Base-by-base conservation (phyloP, 2,888 invertebrate genomes). In the Drosophila affinis region DNA sequence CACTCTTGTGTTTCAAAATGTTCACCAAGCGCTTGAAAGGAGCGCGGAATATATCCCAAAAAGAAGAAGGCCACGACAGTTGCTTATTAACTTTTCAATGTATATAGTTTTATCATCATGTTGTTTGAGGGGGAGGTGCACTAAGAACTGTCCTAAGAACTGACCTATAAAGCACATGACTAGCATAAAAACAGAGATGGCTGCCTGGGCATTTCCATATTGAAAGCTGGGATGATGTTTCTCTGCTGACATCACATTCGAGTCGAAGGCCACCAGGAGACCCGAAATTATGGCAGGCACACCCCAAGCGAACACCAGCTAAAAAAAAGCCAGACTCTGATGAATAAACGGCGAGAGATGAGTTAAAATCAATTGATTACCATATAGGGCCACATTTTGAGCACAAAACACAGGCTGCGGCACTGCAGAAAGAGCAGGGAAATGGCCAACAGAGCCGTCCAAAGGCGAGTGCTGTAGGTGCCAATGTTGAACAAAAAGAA, bases 361-460 rank as follows among this genome's bases (percentile, higher is more conserved):
- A 4, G 5, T 2, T 0, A 5, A 9, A 1, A 32, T 53, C 7
- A 10, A 12, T 3, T 7, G 49, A 62, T 77, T 72, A 94, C 93
- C 91, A 96, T 94, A 83, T 94, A 93, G 0, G 96, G 96, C 92
- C 96, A 95, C 2, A 97, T 90, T 56, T 95, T 95, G 32, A 96
- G 92, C 63, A 97, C 95, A 91, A 96, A 97, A 86, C 97, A 96
- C 3, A 97, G 93, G 72, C 97, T 97, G 63, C 96, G 95, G 71
- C 96, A 96, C 92, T 97, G 95, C 61, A 98, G 92, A 91, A 98
- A 95, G 34, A 98, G 94, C 44, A 98, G 91, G 7, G 95, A 95
- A 44, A 97, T 93, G 2, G 98, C 96, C 64, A 98, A 93, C 87
- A 97, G 95, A 9, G 96, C 95, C 0, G 97, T 97, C 97, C 97